Evolutionary conservation across 2,113 vertebrate genomes (phyloP).

Genomic region (Hiodon alosoides): DNA sequence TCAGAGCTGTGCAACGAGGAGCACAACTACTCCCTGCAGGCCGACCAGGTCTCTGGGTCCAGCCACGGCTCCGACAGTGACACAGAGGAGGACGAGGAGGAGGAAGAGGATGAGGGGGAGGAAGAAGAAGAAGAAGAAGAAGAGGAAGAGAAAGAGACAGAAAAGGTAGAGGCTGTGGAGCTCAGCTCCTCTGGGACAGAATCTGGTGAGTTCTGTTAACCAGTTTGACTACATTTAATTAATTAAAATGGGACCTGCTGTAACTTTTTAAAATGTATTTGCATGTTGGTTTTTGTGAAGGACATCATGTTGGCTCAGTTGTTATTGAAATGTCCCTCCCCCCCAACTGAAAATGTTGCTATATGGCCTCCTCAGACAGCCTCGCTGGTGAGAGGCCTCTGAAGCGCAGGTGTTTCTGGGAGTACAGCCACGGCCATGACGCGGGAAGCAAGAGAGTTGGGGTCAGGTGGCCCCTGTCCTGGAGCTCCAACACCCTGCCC

Average conservation of each 20-base stretch:
- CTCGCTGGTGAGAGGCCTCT: conserved; percentile 41
- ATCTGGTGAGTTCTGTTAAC: conserved; percentile 50
- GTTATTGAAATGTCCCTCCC: neutral
- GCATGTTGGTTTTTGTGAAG: too few species aligned
- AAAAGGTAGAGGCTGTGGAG: conserved; percentile 46
- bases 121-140: conserved; percentile 41
- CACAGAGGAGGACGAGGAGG: conserved; percentile 23
- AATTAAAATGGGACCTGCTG: neutral
- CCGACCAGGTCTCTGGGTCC: conserved; percentile 25
- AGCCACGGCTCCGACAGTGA: conserved; percentile 30
- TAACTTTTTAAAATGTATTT: too few species aligned
- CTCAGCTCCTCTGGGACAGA: conserved; percentile 59
- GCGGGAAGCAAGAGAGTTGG: conserved; percentile 45
- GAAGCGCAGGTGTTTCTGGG: conserved; percentile 65
- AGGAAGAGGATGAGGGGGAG: conserved; percentile 30
- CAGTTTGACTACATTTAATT: neutral
- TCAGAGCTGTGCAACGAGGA: conserved; percentile 60
- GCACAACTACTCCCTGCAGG: conserved; percentile 65
- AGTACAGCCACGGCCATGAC: conserved; percentile 52
- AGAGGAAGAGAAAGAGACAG: conserved; percentile 22
- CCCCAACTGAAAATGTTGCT: neutral
- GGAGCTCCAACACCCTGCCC: conserved; percentile 64
- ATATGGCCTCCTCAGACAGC: conserved; percentile 20
- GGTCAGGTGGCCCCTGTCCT: conserved; percentile 60
- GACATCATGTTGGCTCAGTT: too few species aligned